Evolutionary conservation across 2,797 vertebrate species (phyloP).

Genomic region (Merluccius polli): DNA sequence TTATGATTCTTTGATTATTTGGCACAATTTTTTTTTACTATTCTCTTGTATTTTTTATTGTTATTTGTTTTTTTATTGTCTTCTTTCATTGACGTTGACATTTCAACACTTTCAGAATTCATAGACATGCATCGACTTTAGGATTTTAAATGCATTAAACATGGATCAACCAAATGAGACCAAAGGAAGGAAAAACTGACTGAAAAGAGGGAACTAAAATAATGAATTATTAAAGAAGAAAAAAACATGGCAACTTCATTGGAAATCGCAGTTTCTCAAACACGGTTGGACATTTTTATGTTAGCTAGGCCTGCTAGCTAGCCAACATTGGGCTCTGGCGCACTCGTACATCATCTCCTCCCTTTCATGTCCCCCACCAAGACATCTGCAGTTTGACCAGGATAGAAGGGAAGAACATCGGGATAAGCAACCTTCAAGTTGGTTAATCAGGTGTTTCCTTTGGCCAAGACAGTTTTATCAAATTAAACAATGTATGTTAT

Average conservation of each 20-base stretch:
- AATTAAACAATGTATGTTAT: not conserved
- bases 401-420: not conserved
- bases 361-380: not conserved
- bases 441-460: conserved; percentile 2
- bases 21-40: not conserved
- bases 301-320: not conserved
- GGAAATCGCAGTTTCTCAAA: not conserved
- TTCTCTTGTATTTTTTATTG: not conserved
- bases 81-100: not conserved
- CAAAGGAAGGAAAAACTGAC: not conserved
- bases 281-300: not conserved
- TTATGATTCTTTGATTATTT: not conserved
- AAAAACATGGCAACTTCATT: not conserved
- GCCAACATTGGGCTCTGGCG: not conserved
- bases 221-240: not conserved
- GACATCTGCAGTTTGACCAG: not conserved
- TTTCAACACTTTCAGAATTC: too few species aligned
- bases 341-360: not conserved
- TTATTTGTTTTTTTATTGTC: not conserved
- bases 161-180: not conserved
- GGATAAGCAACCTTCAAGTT: not conserved
- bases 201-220: not conserved
- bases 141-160: not conserved
- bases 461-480: not conserved
- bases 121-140: not conserved